These are phyloP conservation scores for Baccha elongata DNA, from an alignment of 2,888 invertebrate genomes.

Conservation along the genomic window DNA sequence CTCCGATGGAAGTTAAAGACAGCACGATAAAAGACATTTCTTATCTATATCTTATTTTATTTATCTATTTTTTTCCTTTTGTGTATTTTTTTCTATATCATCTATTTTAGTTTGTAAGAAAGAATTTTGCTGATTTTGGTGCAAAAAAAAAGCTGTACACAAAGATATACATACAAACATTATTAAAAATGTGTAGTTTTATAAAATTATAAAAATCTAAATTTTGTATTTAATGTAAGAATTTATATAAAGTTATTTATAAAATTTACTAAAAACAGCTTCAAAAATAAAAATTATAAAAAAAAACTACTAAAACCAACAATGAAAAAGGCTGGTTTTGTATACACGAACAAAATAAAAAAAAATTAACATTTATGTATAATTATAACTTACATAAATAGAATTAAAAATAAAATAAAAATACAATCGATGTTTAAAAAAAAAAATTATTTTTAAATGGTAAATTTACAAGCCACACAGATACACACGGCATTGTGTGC, in stretches of 20 bases:
- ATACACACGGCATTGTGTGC: slow-evolving; percentile 4
- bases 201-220: slow-evolving; percentile 28
- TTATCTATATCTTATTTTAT: slow-evolving; percentile 1
- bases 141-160: slow-evolving; percentile 66
- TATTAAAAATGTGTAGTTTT: slow-evolving; percentile 42
- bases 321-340: slow-evolving; percentile 68
- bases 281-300: slow-evolving; percentile 11
- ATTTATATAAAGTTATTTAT: slow-evolving; percentile 63
- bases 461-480: slow-evolving; percentile 46
- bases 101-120: slow-evolving; percentile 39
- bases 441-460: slow-evolving; percentile 28
- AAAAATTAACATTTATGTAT: background rate
- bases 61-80: slow-evolving; percentile 49
- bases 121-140: slow-evolving; percentile 59
- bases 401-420: slow-evolving; percentile 14
- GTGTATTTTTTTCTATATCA: slow-evolving; percentile 74
- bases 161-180: slow-evolving; percentile 63
- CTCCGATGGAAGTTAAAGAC: slow-evolving; percentile 93
- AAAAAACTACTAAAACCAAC: slow-evolving; percentile 58
- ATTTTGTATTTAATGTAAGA: slow-evolving; percentile 44
- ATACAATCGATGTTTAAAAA: slow-evolving; percentile 14
- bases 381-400: slow-evolving; percentile 5
- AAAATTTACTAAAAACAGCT: slow-evolving; percentile 31
- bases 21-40: slow-evolving; percentile 85
- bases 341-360: slow-evolving; percentile 68